Evolutionary conservation across 2,113 vertebrate genomes (phyloP), one percentile per base, ranked within the genome.

Genomic region (Corydoras sp.): DNA sequence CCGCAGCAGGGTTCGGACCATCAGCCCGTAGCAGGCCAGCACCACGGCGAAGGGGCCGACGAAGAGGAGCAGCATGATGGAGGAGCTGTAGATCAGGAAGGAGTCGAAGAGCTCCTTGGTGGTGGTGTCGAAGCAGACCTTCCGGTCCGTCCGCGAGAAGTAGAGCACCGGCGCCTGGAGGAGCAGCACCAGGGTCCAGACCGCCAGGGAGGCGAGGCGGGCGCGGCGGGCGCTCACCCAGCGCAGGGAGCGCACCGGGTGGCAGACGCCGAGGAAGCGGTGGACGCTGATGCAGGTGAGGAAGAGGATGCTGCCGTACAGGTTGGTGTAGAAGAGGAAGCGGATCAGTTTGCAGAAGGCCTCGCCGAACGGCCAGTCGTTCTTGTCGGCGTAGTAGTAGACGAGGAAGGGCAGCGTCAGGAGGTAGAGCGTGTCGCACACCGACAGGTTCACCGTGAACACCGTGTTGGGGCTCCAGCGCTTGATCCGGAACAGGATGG

Each of bases 281-380:
- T 98, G 94, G 69, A 95, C 59, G 72, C 94, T 99, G 89, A 99
- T 97, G 72, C 94, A 97, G 62, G 91, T 93, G 77, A 99, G 90
- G 86, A 99, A 99, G 12, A 97, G 90, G 84, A 98, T 96, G 85
- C 86, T 95, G 86, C 94, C 93, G 65, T 99, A 99, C 18, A 98
- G 87, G 82, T 99, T 98, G 81, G 93, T 89, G 82, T 98, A 99
- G 82, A 98, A 99, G 31, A 99, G 87, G 85, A 98, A 98, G 70
- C 94, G 95, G 9, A 97, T 93, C 5, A 96, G 75, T 83, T 98
- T 99, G 81, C 97, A 99, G 73, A 98, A 71, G 4, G 81, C 83
- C 9, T 88, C 91, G 0, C 90, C 86, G 83, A 98, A 98, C 9
- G 94, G 96, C 96, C 97, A 99, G 88, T 97, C 88, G 75, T 97